These are phyloP conservation scores for Cryptocheilus praepositus DNA, from an alignment of 2,888 invertebrate genomes.

Conservation along the genomic window DNA sequence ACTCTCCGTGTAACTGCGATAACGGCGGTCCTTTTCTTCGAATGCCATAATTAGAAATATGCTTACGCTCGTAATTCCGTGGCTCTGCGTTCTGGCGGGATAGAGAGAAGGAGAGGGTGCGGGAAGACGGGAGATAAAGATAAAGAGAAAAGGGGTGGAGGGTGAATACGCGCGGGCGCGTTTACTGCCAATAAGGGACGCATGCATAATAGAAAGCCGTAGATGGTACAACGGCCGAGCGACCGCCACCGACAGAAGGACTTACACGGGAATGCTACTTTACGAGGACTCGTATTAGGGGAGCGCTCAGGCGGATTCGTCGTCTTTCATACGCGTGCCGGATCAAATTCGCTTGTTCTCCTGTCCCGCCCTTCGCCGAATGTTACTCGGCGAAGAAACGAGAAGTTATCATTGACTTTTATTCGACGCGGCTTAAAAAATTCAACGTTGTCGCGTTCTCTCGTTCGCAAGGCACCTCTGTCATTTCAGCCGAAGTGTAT, in stretches of 20 bases:
- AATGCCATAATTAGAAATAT: constrained; percentile 68
- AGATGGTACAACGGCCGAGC: constrained; percentile 50
- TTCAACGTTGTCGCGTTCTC: too few species aligned
- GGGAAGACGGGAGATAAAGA: not conserved
- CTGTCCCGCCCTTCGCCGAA: too few species aligned
- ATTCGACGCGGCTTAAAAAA: too few species aligned
- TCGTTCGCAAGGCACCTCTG: too few species aligned
- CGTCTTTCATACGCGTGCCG: constrained; percentile 48
- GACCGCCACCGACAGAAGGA: constrained; percentile 61
- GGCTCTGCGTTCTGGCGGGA: constrained; percentile 23
- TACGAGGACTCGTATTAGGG: constrained; percentile 64
- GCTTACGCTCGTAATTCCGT: constrained; percentile 66
- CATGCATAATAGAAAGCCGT: constrained; percentile 70
- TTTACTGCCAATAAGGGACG: constrained; percentile 72
- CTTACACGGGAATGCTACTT: constrained; percentile 66
- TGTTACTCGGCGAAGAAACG: too few species aligned
- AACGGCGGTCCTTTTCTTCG: constrained; percentile 40
- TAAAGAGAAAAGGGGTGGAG: constrained; percentile 50
- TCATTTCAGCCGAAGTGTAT: too few species aligned
- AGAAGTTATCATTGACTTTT: too few species aligned
- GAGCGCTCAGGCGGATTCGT: constrained; percentile 47
- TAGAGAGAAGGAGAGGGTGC: constrained; percentile 41
- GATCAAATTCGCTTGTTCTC: constrained; percentile 31
- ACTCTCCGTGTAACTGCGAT: constrained; percentile 46
- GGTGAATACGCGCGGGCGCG: constrained; percentile 45